phyloP scores from a whole-genome alignment of 2,113 vertebrate species.

The Onychostoma macrolepis region DNA sequence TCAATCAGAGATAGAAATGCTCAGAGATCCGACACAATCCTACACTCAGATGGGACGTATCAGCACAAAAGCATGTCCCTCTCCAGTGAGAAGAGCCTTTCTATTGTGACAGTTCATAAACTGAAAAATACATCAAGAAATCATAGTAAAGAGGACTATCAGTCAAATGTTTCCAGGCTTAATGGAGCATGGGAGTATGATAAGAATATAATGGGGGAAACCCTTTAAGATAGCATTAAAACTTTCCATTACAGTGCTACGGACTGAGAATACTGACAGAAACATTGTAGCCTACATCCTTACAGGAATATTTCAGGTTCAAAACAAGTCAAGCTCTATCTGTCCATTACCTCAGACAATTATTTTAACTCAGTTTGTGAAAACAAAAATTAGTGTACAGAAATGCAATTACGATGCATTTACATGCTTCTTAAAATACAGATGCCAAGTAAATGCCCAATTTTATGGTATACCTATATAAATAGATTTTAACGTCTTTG shows the following conservation, averaged over 20 bases:
- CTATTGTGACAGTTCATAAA: conserved; percentile 21
- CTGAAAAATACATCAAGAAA: conserved; percentile 19
- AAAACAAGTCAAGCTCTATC: neutral
- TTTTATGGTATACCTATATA: neutral
- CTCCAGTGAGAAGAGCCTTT: neutral
- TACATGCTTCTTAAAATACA: neutral
- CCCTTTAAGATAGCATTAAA: conserved; percentile 1
- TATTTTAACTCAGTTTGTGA: neutral
- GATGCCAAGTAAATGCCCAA: too few species aligned
- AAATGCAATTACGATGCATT: neutral
- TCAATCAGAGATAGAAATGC: conserved; percentile 44
- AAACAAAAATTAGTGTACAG: neutral
- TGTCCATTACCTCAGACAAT: neutral
- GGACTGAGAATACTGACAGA: neutral
- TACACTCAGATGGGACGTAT: neutral
- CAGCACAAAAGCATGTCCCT: neutral
- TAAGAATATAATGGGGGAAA: conserved; percentile 2
- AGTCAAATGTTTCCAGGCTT: neutral
- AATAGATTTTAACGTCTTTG: neutral
- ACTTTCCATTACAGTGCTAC: neutral
- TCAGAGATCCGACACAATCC: conserved; percentile 20
- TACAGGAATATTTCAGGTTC: neutral
- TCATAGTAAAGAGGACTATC: conserved; percentile 1
- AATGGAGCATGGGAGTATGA: neutral
- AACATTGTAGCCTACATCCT: neutral